A percentile compares a stretch with the other conserved stretches of the same genome.
Conservation (phyloP, 2,113 vertebrate species). For the Eretmochelys imbricata region DNA sequence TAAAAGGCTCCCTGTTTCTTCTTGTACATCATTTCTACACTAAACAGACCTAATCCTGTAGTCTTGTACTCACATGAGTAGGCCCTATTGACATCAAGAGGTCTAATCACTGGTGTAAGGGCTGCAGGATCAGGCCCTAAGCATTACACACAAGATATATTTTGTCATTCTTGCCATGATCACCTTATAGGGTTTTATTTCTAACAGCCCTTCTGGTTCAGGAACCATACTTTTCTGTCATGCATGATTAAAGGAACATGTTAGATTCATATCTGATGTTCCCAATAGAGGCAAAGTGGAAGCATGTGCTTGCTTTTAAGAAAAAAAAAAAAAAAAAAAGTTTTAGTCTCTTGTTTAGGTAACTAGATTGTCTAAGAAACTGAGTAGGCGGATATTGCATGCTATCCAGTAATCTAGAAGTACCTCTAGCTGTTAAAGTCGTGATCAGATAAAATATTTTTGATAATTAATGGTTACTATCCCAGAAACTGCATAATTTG, state of each 20-base stretch:
- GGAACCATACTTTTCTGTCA: constrained; percentile 35
- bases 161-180: constrained; percentile 53
- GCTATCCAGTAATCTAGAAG: constrained; percentile 55
- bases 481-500: constrained; percentile 61
- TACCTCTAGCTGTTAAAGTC: constrained; percentile 39
- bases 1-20: constrained; percentile 54
- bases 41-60: constrained; percentile 54
- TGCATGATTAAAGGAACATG: constrained; percentile 50
- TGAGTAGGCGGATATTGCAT: constrained; percentile 59
- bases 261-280: background rate
- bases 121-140: constrained; percentile 50
- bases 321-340: background rate
- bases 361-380: constrained; percentile 41
- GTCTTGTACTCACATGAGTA: background rate
- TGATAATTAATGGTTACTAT: constrained; percentile 45
- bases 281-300: constrained; percentile 37
- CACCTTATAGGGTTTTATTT: constrained; percentile 50
- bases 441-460: constrained; percentile 36
- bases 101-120: constrained; percentile 14
- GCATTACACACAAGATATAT: constrained; percentile 46
- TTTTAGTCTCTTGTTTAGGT: background rate
- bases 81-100: background rate
- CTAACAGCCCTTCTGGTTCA: constrained; percentile 18
- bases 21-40: constrained; percentile 55
- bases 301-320: constrained; percentile 65